These are phyloP conservation scores for Hippocampus kuda DNA, from an alignment of 2,797 vertebrate genomes.

Conservation along the genomic window DNA sequence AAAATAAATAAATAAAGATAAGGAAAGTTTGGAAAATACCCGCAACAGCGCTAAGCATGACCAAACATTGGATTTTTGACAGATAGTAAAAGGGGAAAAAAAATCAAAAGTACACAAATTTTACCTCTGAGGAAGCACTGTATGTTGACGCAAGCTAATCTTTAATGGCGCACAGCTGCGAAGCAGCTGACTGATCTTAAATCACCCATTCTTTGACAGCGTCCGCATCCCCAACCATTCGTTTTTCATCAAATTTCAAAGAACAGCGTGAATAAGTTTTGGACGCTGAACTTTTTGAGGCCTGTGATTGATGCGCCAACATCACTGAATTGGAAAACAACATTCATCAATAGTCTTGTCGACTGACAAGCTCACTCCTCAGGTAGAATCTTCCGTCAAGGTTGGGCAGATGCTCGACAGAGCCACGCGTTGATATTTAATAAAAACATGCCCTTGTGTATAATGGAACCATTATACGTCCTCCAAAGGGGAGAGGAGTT, in stretches of 20 bases:
- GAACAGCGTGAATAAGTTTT: not conserved
- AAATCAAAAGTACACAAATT: not conserved
- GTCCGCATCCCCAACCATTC: not conserved
- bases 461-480: slow-evolving; percentile 13
- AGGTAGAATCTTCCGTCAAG: slow-evolving; percentile 11
- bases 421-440: slow-evolving; percentile 10
- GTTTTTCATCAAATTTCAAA: not conserved
- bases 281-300: not conserved
- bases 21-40: no score
- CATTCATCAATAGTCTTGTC: not conserved
- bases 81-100: no score
- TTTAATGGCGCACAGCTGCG: not conserved
- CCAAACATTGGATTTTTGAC: not conserved
- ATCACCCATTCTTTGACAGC: not conserved
- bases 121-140: not conserved
- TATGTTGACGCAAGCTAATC: not conserved
- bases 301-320: not conserved
- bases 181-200: slow-evolving; percentile 1
- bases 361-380: slow-evolving; percentile 1
- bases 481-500: slow-evolving; percentile 13
- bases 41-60: not conserved
- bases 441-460: slow-evolving; percentile 4
- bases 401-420: slow-evolving; percentile 8
- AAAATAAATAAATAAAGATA: no score
- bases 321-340: not conserved